These are phyloP conservation scores for Oophaga pumilio DNA, from an alignment of 2,113 vertebrate genomes.

Conservation along the genomic window DNA sequence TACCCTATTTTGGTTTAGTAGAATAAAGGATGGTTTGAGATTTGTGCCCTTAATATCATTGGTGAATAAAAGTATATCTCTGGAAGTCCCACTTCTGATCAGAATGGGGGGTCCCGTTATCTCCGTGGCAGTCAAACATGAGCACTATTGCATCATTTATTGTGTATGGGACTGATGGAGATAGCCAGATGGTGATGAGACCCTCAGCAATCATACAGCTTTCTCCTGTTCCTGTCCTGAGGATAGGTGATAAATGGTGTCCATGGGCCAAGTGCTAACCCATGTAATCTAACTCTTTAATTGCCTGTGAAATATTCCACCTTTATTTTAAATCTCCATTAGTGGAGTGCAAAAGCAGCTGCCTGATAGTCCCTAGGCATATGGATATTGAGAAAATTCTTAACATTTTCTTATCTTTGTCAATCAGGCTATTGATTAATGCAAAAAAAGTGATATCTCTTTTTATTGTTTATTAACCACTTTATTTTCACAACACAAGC, in stretches of 20 bases:
- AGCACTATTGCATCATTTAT: too few species aligned
- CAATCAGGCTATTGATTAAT: slow-evolving; percentile 4
- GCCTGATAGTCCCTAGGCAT: background rate
- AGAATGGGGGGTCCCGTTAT: too few species aligned
- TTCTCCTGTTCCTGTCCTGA: too few species aligned
- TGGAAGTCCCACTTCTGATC: too few species aligned
- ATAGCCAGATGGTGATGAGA: too few species aligned
- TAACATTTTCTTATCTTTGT: background rate
- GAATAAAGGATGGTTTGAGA: background rate
- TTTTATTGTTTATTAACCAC: slow-evolving; percentile 41
- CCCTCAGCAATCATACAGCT: too few species aligned
- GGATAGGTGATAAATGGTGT: too few species aligned
- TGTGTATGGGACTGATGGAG: too few species aligned
- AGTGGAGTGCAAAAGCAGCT: background rate
- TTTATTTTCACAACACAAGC: slow-evolving; percentile 51
- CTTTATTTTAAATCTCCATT: background rate
- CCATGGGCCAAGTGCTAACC: too few species aligned
- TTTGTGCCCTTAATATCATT: background rate
- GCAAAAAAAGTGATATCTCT: slow-evolving; percentile 32
- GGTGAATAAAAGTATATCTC: background rate
- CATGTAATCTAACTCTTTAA: background rate
- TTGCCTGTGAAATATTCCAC: background rate
- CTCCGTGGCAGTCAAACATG: too few species aligned
- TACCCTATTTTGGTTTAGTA: background rate
- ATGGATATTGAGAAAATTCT: background rate